Evolutionary conservation across 2,888 invertebrate genomes (phyloP), one percentile per base, ranked within the genome.

Genomic region (Acrobasis suavella): DNA sequence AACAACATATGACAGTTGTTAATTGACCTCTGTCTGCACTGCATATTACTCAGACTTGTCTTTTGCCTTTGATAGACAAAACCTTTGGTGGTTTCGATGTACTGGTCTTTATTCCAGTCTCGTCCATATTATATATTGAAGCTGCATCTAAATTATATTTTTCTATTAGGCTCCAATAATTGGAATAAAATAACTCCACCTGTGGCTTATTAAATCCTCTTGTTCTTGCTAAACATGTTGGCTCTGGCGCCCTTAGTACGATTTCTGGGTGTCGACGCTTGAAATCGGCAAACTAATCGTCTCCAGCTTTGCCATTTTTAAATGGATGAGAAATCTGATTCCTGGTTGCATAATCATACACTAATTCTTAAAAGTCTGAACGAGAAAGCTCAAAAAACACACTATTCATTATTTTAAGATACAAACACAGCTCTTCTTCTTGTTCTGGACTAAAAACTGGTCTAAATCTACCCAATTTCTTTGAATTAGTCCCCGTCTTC

Each of bases 261-360:
- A n/a, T n/a, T n/a, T n/a, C n/a, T n/a, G n/a, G n/a, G n/a, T n/a
- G n/a, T n/a, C n/a, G n/a, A 64, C 46, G 14, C 67, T 64, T 59
- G 62, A 75, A 74, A 46, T 64, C 62, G 15, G 64, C 50, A 62
- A 69, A 64, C 70, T 70, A 70, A 52, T 64, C 65, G 14, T 69
- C 62, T 22, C 69, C 70, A 50, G 70, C 66, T 64, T 65, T 62
- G 38, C 62, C 69, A 64, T 68, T 64, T 63, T 69, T 70, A 59
- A 65, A 66, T 32, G 65, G 71, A 60, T 67, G 62, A 46, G 37
- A 12, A 17, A 70, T 64, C 62, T 71, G 61, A 67, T 71, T 71
- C 61, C 38, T 50, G 39, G 56, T 60, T 8, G 64, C 62, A 62
- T 63, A 65, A 37, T 62, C 32, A 60, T 46, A 65, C 15, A 64